Conservation (phyloP, 2,797 vertebrate genomes). For the Aulostomus chinensis region DNA sequence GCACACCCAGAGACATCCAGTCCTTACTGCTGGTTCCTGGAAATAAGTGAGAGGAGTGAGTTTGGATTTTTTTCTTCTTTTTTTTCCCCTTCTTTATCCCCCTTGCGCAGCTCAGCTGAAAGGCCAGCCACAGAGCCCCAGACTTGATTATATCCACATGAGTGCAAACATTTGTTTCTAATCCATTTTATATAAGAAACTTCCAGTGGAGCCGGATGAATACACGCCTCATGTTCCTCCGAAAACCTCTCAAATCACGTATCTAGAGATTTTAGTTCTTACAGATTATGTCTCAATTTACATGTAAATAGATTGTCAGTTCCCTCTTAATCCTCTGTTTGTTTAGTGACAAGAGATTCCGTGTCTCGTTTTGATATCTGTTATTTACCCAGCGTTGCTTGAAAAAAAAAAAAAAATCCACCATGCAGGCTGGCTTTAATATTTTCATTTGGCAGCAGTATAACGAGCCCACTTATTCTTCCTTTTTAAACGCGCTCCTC, state of each 20-base stretch:
- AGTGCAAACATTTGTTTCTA: slow-evolving; percentile 83
- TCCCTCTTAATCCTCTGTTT: slow-evolving; percentile 25
- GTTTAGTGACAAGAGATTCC: slow-evolving; percentile 22
- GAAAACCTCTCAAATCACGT: slow-evolving; percentile 51
- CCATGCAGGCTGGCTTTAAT: slow-evolving; percentile 54
- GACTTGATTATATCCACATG: slow-evolving; percentile 82
- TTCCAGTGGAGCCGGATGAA: slow-evolving; percentile 74
- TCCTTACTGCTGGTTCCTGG: slow-evolving; percentile 73
- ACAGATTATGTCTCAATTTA: slow-evolving; percentile 30
- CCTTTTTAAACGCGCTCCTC: slow-evolving; percentile 33
- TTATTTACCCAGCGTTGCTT: slow-evolving; percentile 18
- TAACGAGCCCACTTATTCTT: slow-evolving; percentile 46
- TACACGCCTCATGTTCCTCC: slow-evolving; percentile 52
- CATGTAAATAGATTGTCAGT: slow-evolving; percentile 23
- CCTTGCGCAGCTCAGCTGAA: slow-evolving; percentile 64
- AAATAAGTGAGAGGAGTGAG: slow-evolving; percentile 61
- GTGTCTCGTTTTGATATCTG: slow-evolving; percentile 27
- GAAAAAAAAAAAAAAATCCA: slow-evolving; percentile 26
- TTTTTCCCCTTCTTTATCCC: slow-evolving; percentile 11
- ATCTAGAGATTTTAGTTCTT: slow-evolving; percentile 28
- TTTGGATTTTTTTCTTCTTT: slow-evolving; percentile 41
- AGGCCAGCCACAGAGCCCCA: slow-evolving; percentile 66
- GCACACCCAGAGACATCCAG: slow-evolving; percentile 67
- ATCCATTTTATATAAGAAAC: slow-evolving; percentile 81
- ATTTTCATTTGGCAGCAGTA: slow-evolving; percentile 56